These are phyloP conservation scores for Corydoras sp. DNA, from an alignment of 2,113 vertebrate species.

Conservation along the genomic window DNA sequence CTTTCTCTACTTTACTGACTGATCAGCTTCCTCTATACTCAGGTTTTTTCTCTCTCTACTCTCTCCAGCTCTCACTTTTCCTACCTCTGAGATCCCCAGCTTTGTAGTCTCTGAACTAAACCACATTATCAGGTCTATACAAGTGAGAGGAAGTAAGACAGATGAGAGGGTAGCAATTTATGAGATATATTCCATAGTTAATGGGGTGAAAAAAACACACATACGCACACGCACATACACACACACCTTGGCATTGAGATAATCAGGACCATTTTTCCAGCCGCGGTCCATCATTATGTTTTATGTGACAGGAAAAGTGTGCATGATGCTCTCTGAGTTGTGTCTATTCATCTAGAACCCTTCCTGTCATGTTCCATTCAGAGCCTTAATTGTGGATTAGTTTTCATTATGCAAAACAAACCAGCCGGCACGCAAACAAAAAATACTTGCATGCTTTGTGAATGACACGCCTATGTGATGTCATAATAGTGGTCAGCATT, in stretches of 20 bases:
- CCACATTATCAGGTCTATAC: too few species aligned
- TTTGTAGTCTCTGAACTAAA: too few species aligned
- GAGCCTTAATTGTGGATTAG: slow-evolving; percentile 18
- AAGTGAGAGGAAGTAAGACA: too few species aligned
- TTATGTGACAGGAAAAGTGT: slow-evolving; percentile 60
- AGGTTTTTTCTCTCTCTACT: too few species aligned
- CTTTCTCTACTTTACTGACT: too few species aligned
- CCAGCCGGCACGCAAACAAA: slow-evolving; percentile 11
- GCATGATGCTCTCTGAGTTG: not conserved
- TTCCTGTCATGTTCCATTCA: slow-evolving; percentile 19
- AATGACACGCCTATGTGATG: slow-evolving; percentile 13
- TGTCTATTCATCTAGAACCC: not conserved
- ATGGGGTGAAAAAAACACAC: not conserved
- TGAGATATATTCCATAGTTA: too few species aligned
- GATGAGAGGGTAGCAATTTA: too few species aligned
- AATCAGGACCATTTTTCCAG: slow-evolving; percentile 51
- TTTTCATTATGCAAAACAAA: slow-evolving; percentile 15
- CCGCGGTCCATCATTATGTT: slow-evolving; percentile 59
- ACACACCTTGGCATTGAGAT: slow-evolving; percentile 21
- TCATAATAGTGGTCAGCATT: slow-evolving; percentile 9
- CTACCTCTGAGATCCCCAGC: too few species aligned
- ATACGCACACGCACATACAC: not conserved
- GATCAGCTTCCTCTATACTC: too few species aligned
- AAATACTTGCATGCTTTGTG: slow-evolving; percentile 13
- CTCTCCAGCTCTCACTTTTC: too few species aligned